Evolutionary conservation across 2,113 vertebrate genomes (phyloP).

Genomic region (Thoracochromis brauschi): DNA sequence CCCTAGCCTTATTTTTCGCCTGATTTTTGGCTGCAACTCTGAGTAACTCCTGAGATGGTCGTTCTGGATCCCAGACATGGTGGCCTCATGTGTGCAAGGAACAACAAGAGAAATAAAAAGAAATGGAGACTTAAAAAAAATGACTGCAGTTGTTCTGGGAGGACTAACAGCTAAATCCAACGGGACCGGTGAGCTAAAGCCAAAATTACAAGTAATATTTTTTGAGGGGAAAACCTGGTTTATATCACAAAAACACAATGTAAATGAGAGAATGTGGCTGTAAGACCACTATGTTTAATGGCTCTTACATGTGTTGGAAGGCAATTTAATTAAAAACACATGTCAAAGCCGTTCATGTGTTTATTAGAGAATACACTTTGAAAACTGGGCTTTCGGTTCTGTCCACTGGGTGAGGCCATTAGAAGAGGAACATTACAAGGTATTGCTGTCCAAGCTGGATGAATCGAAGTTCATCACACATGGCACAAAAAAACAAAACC

Average conservation of each 20-base stretch:
- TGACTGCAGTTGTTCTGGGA: constrained; percentile 32
- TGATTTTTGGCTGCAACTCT: constrained; percentile 24
- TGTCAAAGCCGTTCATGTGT: constrained; percentile 48
- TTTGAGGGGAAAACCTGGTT: constrained; percentile 55
- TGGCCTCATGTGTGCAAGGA: constrained; percentile 37
- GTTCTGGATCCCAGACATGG: constrained; percentile 47
- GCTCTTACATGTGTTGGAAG: constrained; percentile 47
- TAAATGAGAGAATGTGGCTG: constrained; percentile 7
- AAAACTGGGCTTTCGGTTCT: background rate
- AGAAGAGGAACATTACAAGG: constrained; percentile 21
- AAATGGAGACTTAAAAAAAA: background rate
- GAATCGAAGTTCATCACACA: background rate
- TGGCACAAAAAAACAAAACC: background rate
- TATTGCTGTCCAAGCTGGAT: constrained; percentile 23
- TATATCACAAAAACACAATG: constrained; percentile 33
- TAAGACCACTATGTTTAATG: constrained; percentile 48
- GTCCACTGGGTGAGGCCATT: constrained; percentile 5
- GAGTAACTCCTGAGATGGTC: constrained; percentile 40
- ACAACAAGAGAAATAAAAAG: constrained; percentile 31
- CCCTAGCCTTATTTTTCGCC: constrained; percentile 7
- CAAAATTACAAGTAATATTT: constrained; percentile 36
- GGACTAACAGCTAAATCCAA: constrained; percentile 30
- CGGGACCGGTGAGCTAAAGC: constrained; percentile 42
- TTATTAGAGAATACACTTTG: constrained; percentile 47
- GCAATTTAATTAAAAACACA: constrained; percentile 58